Conservation (phyloP, 2,888 invertebrate species). For the Scaeva pyrastri region DNA sequence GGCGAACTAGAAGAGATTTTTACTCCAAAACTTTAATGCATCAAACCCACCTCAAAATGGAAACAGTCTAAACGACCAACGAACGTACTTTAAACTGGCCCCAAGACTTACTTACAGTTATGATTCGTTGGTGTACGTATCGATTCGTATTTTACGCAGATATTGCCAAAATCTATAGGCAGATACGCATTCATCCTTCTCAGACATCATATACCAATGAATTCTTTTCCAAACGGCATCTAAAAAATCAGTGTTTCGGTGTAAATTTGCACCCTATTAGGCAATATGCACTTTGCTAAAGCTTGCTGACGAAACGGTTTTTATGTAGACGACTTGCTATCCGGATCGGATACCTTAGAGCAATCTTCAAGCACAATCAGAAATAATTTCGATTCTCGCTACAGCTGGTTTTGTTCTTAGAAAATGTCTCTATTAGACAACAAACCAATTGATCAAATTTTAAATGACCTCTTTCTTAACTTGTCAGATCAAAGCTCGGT, state of each 20-base stretch:
- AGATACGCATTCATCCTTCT: constrained; percentile 59
- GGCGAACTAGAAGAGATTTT: too few relatives aligned
- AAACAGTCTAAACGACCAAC: constrained; percentile 65
- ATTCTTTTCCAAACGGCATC: constrained; percentile 64
- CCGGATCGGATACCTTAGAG: constrained; percentile 39
- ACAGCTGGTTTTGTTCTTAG: constrained; percentile 56
- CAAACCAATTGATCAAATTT: background rate
- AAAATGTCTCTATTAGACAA: background rate
- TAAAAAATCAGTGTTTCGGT: constrained; percentile 57
- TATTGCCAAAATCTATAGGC: constrained; percentile 76
- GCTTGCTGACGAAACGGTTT: constrained; percentile 49
- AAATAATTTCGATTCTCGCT: constrained; percentile 47
- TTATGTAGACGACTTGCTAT: constrained; percentile 63
- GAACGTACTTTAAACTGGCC: constrained; percentile 67
- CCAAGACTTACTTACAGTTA: too few relatives aligned
- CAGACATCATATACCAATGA: constrained; percentile 70
- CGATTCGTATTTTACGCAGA: constrained; percentile 73
- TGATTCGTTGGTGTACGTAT: constrained; percentile 63
- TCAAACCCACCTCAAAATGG: constrained; percentile 70
- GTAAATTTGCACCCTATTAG: constrained; percentile 45
- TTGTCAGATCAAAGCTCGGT: constrained; percentile 14
- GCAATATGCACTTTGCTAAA: constrained; percentile 55
- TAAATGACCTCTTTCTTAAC: constrained; percentile 21
- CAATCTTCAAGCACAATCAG: constrained; percentile 37
- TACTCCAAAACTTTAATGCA: too few relatives aligned